Percentiles rank a stretch among this genome's conserved stretches.
Evolutionary conservation across 53 echinoderm and acorn worm genomes (phyloP).

Genomic region (Echinometra lucunter): DNA sequence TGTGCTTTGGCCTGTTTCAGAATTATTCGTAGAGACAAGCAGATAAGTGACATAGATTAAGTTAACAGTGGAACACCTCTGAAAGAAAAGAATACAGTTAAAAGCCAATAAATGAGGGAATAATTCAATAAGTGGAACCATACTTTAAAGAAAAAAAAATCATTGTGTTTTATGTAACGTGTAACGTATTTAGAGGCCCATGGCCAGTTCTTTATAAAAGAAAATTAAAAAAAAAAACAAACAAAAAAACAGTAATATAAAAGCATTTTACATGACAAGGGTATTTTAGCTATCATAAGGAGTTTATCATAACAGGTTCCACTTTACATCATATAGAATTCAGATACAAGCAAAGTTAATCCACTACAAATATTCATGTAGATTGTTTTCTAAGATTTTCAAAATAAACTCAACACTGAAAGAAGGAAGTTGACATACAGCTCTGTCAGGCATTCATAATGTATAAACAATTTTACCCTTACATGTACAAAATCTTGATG

Average conservation of each 20-base stretch:
- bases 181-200: neutral
- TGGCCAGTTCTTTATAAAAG: neutral
- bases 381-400: conserved; percentile 12
- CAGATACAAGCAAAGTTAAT: conserved; percentile 23
- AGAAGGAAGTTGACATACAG: too few species aligned
- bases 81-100: neutral
- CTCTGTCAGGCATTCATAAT: conserved; percentile 16
- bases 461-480: neutral
- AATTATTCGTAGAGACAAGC: conserved; percentile 23
- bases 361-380: conserved; percentile 4
- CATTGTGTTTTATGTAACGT: neutral
- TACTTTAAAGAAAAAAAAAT: neutral
- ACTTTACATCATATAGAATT: conserved; percentile 2
- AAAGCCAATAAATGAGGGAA: neutral
- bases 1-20: conserved; percentile 30
- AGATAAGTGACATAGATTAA: conserved; percentile 9
- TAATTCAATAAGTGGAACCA: neutral
- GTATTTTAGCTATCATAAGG: conserved; percentile 5
- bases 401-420: conserved; percentile 5
- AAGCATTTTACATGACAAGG: neutral
- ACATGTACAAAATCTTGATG: conserved; percentile 24
- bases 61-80: conserved; percentile 21
- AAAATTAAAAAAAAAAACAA: neutral
- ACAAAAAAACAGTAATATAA: neutral
- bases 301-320: conserved; percentile 18